Base-by-base conservation (phyloP, 2,888 invertebrate species). In the Rhamnusium bicolor region DNA sequence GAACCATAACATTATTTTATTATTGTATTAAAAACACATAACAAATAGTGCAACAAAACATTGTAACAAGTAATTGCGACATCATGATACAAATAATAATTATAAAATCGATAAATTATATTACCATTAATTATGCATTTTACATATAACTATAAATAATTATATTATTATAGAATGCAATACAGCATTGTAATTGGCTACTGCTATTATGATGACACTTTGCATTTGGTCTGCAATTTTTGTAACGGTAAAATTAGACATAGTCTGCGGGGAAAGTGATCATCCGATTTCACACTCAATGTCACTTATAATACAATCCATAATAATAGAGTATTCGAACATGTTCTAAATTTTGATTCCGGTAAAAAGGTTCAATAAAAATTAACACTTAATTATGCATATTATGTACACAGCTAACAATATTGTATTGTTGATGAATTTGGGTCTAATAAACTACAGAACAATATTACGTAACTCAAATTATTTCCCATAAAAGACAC, bases 231-330 rank as follows among this genome's bases (percentile, higher is more conserved):
- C 32, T 51, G 53, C 65, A 54, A 56, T 67, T 67, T 54, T 67
- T 56, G 67, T 54, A 54, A 56, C 67, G 54, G 67, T 67, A 54
- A 54, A 40, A 67, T 56, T 56, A 24, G 24, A 4, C 10, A 16
- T 18, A 19, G 24, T 5, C 54, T 18, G 21, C 6, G 19, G 54
- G 53, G 56, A 67, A 67, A 56, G 67, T 67, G 67, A 54, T 56
- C 66, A 67, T 67, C 54, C 67, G 67, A 67, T 67, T 67, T 67
- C 56, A 67, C 67, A 56, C 67, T 67, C 32, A 40, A 24, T 46
- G 56, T 19, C 56, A 67, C 18, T 67, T 56, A 40, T 40, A 24
- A 40, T 40, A 12, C 27, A 27, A 65, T 51, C 19, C 10, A 54
- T 56, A 67, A 56, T 56, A 51, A 46, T 67, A 67, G 24, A 46